A percentile compares a stretch with the other conserved stretches of the same genome.
These are phyloP conservation scores for Zootoca vivipara DNA, from an alignment of 2,113 vertebrate species.

Conservation along the genomic window DNA sequence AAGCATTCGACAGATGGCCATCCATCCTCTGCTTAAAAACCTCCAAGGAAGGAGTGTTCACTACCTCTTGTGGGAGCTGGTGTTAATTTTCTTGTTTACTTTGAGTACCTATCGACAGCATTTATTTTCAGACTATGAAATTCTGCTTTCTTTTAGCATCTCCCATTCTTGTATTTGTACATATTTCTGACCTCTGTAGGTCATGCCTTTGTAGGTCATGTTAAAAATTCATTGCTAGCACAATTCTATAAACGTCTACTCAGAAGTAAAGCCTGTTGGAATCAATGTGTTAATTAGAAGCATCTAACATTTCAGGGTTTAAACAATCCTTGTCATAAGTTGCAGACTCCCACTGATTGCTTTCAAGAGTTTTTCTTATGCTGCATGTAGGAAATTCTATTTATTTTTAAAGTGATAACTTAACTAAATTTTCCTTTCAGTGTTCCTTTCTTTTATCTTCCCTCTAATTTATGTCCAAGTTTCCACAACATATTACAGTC, in stretches of 20 bases:
- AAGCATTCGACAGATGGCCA: too few species aligned
- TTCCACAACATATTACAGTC: not conserved
- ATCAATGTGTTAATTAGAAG: not conserved
- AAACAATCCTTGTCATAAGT: not conserved
- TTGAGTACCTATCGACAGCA: too few species aligned
- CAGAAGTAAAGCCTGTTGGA: not conserved
- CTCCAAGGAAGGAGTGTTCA: not conserved
- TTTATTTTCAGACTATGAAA: too few species aligned
- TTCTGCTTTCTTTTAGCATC: too few species aligned
- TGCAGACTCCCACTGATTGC: conserved; percentile 32
- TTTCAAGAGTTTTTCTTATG: conserved; percentile 3
- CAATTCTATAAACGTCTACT: not conserved
- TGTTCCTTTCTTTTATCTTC: conserved; percentile 1
- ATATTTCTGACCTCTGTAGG: not conserved
- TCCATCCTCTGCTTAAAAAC: not conserved
- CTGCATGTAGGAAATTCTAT: not conserved
- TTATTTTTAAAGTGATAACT: not conserved
- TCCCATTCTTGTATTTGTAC: too few species aligned
- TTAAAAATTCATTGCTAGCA: not conserved
- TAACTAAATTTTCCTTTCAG: conserved; percentile 30
- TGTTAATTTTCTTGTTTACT: too few species aligned
- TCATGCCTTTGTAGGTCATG: not conserved
- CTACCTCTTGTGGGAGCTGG: not conserved
- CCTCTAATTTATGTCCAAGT: conserved; percentile 9
- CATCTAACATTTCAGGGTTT: not conserved